Base-by-base conservation (phyloP, 2,888 invertebrate species). In the Keiferia lycopersicella region DNA sequence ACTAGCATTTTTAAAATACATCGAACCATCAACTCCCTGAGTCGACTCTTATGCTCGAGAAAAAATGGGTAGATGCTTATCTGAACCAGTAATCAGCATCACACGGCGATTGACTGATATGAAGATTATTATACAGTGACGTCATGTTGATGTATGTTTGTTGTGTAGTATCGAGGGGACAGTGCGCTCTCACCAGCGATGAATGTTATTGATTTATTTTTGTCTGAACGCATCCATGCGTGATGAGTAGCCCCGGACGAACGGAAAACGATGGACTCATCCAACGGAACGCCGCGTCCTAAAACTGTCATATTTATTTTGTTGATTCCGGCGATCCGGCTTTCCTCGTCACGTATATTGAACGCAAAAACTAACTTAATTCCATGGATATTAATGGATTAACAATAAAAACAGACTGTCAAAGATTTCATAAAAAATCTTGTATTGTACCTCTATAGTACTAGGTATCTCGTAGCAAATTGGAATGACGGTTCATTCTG, bases 171-270 rank as follows among this genome's bases (percentile, higher is more conserved):
- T 8, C 11, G 62, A 41, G 60, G 61, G 60, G 39, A 53, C 65
- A 62, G 41, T 14, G 59, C 12, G 38, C 53, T 62, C 53, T 58
- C 63, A 51, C 62, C 38, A 61, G 48, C 39, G 62, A 51, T 62
- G 62, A 63, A 64, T 62, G 62, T 53, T 62, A 68, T 65, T 66
- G 62, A 65, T 66, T 70, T 66, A 66, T 65, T 69, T 65, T 68
- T 69, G 65, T 70, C 67, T 65, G 66, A 70, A 65, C 65, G 60
- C 67, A 69, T 64, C 64, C 71, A 68, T 70, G 71, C 70, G 68
- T 69, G 67, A 56, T 66, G 62, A 64, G 65, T 53, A 67, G 63
- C 67, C 67, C 61, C 62, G 56, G 53, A 61, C 56, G 56, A 65
- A 67, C 59, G 67, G 69, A 68, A 67, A 68, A 67, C 67, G 70